Evolutionary conservation across 2,797 vertebrate genomes (phyloP), one percentile per base, ranked within the genome.

Genomic region (Gambelia wislizenii): DNA sequence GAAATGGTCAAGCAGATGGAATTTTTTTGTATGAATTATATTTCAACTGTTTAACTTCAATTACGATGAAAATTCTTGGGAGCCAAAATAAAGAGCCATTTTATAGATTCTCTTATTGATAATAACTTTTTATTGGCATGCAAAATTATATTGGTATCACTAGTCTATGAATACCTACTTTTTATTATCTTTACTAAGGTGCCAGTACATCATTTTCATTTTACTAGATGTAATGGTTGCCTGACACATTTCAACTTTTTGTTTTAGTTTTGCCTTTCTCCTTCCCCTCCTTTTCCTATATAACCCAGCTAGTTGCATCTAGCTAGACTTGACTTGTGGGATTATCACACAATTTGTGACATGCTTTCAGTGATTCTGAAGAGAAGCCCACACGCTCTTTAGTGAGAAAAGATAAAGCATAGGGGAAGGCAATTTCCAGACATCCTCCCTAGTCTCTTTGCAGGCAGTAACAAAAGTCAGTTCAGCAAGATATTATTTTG

Each of bases 11-110:
- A 0, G 0, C 47, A 27, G 52, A 6, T 3, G 49, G 79, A 83
- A 39, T 2, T 3, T 9, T 30, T 7, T 52, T 3, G 20, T 39
- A 2, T 56, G 1, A 76, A 1, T 0, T 8, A 20, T 6, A 52
- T 75, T 42, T 82, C 1, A 39, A 81, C 70, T 69, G 42, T 0
- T 8, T 49, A 13, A n/a, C 0, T 0, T 1, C 20, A 47, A 2
- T 30, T 49, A 0, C 0, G 2, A 7, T 70, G 42, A 18, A 18
- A 39, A 72, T 79, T 25, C 36, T 69, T 22, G 2, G 36, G 30
- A 44, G n/a, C 42, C 18, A 76, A 91, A 87, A 89, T 87, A 18
- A 2, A 18, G 3, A 2, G 0, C 39, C 36, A 25, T 2, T 67
- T 39, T n/a, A 52, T 9, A 12, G 16, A 13, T 54, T 33, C 4